Base-by-base conservation (phyloP, 2,113 vertebrate genomes). In the Pao palembangensis region DNA sequence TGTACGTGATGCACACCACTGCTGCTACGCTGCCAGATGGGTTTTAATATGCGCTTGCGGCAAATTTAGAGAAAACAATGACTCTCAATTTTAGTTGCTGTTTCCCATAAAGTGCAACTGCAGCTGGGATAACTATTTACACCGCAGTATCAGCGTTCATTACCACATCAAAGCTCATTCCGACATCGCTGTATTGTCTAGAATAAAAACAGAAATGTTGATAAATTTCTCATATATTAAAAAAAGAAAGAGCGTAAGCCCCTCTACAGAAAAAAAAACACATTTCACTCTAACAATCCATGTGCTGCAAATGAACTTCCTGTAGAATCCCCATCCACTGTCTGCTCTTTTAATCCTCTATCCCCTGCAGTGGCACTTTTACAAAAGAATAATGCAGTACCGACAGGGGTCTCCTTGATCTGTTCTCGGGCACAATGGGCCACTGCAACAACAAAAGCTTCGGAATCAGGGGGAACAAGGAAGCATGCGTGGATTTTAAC, bases 361-460 rank as follows among this genome's bases (percentile, higher is more conserved):
- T 86, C 79, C 82, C 85, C 85, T 74, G 84, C 84, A 85, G 85
- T 84, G 76, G 79, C 73, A 56, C 73, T 67, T 58, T 69, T 74
- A 83, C 84, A 87, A 88, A 84, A 63, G 71, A 86, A 86, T 86
- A 88, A 87, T 88, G 82, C 85, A 83, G 75, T 69, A 77, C 74
- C 73, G 78, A 88, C 86, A 86, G 83, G 80, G 86, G 80, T 86
- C 78, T 65, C 78, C 84, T 86, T 86, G 80, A 88, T 88, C 88
- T 81, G 79, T 78, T 81, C 78, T 67, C 21, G 69, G 79, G 65
- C 76, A 86, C 86, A 88, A 87, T 83, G 85, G 86, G 79, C 86
- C 79, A 67, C 83, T 11, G 79, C 73, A 79, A 81, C 81, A 83
- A 88, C 81, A 87, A 88, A 85, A 86, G 84, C 79, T 43, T 60